phyloP scores from a whole-genome alignment of 2,113 vertebrate genomes.

The Otis tarda region DNA sequence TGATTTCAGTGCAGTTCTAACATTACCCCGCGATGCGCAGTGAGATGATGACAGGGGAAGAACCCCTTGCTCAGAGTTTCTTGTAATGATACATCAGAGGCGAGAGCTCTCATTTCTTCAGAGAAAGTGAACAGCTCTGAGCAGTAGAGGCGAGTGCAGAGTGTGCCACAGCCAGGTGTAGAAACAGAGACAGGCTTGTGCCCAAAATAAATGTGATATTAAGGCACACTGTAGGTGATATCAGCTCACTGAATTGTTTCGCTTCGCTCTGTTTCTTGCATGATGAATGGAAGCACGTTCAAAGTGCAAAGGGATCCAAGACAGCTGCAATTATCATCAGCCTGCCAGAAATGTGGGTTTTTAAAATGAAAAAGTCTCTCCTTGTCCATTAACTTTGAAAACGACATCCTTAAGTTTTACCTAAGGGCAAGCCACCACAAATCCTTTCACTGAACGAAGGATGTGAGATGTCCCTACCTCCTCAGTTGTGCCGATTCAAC shows the following conservation, averaged over 20 bases:
- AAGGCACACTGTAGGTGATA: background rate
- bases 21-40: background rate
- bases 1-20: background rate
- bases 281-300: background rate
- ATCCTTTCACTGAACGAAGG: background rate
- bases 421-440: background rate
- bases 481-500: background rate
- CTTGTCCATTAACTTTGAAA: background rate
- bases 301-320: background rate
- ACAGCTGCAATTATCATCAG: background rate
- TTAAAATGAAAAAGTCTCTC: background rate
- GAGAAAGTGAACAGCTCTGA: background rate
- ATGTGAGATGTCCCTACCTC: background rate
- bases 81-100: no score
- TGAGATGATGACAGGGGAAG: background rate
- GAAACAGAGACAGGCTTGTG: background rate
- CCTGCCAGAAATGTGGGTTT: background rate
- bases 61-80: background rate
- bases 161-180: background rate
- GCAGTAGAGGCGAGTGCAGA: background rate
- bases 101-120: background rate
- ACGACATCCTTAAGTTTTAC: background rate
- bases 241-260: background rate
- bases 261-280: background rate
- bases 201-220: accelerated